These are phyloP conservation scores for Rhyacophila brunnea DNA, from an alignment of 1,140 invertebrate genomes.

Conservation along the genomic window DNA sequence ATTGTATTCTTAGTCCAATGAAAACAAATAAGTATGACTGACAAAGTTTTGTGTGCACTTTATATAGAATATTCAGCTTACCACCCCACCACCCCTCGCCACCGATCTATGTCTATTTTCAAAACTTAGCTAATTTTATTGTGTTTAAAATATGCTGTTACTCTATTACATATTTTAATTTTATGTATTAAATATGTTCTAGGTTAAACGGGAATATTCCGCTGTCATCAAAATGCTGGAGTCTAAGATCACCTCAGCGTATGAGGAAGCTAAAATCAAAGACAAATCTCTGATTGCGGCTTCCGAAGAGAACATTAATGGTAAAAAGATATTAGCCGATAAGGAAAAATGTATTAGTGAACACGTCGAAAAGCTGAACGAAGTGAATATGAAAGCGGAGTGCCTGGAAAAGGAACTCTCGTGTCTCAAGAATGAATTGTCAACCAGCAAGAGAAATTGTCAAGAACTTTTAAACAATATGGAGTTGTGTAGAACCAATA, in stretches of 20 bases:
- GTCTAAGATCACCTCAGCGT: constrained; percentile 41
- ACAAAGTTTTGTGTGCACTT: no score
- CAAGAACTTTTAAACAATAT: constrained; percentile 26
- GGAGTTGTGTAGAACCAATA: constrained; percentile 23
- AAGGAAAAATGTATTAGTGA: constrained; percentile 40
- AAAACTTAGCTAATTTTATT: neutral
- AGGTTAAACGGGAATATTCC: constrained; percentile 47
- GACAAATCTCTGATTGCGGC: constrained; percentile 40
- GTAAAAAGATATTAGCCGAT: constrained; percentile 35
- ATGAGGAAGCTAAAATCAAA: constrained; percentile 45
- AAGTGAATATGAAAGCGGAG: constrained; percentile 36
- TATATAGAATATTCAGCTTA: no score
- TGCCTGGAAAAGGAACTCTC: constrained; percentile 38
- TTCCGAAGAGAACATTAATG: constrained; percentile 38
- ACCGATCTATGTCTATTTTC: neutral
- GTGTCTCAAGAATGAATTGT: constrained; percentile 29
- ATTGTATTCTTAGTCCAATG: no score
- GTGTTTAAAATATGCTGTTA: no score
- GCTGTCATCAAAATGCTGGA: constrained; percentile 47
- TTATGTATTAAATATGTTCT: constrained; percentile 9
- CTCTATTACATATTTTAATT: neutral
- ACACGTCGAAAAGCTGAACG: constrained; percentile 36
- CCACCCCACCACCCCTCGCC: no score
- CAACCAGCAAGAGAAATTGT: constrained; percentile 16
- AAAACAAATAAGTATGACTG: no score